phyloP scores from a whole-genome alignment of 2,113 vertebrate genomes.

The Blennius ocellaris region DNA sequence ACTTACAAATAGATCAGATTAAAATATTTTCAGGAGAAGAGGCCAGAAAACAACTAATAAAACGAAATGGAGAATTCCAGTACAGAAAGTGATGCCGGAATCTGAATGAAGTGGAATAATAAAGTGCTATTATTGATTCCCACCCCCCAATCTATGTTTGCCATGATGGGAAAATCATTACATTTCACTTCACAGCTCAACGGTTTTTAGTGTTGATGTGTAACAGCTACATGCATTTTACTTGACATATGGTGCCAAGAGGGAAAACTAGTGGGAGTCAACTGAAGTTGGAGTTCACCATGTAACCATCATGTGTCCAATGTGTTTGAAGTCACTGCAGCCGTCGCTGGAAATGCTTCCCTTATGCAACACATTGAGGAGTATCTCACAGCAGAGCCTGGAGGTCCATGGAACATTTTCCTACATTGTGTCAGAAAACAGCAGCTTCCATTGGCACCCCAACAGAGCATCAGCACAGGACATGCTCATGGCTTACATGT shows the following conservation, averaged over 20 bases:
- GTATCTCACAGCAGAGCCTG: conserved; percentile 37
- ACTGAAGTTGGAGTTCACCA: no score
- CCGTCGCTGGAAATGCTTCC: no score
- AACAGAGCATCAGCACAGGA: conserved; percentile 25
- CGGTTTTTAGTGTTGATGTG: no score
- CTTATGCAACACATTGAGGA: background rate
- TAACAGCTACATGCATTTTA: no score
- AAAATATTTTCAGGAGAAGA: no score
- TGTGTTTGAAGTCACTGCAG: no score
- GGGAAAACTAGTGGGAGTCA: no score
- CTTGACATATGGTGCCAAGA: no score
- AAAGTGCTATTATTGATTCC: background rate
- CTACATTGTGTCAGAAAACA: conserved; percentile 24
- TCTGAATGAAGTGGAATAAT: background rate
- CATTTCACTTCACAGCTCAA: background rate
- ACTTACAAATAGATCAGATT: background rate
- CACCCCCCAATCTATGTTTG: no score
- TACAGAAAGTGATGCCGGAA: background rate
- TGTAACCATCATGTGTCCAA: no score
- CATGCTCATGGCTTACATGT: conserved; percentile 6
- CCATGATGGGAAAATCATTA: conserved; percentile 23
- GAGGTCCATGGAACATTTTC: conserved; percentile 51
- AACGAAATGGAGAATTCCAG: background rate
- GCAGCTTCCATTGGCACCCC: conserved; percentile 43
- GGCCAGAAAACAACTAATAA: background rate